These are phyloP conservation scores for Ypsolopha scabrella DNA, from an alignment of 2,888 invertebrate species.

Conservation along the genomic window DNA sequence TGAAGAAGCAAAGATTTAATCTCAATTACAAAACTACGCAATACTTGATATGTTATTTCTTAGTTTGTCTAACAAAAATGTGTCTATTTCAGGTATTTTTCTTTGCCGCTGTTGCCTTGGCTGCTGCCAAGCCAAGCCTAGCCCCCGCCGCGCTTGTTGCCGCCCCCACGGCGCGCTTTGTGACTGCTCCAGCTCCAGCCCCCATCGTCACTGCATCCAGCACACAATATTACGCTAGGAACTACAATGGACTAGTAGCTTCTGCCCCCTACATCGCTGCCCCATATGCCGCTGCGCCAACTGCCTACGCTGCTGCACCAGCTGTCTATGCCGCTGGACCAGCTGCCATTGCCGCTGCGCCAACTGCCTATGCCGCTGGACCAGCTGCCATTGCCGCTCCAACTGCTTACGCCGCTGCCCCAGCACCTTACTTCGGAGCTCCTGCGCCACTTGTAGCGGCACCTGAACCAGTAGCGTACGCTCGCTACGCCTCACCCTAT, in stretches of 20 bases:
- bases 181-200: conserved; percentile 54
- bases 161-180: conserved; percentile 27
- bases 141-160: conserved; percentile 24
- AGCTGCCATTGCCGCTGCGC: conserved; percentile 22
- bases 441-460: not conserved
- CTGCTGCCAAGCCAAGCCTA: conserved; percentile 38
- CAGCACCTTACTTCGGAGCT: not conserved
- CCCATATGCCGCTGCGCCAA: conserved; percentile 15
- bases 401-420: conserved; percentile 2
- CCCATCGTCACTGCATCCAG: conserved; percentile 75
- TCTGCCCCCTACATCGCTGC: conserved; percentile 45
- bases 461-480: conserved; percentile 2
- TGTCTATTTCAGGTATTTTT: conserved; percentile 37
- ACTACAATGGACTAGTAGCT: conserved; percentile 64
- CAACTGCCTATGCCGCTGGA: conserved; percentile 13
- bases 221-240: conserved; percentile 73
- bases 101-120: conserved; percentile 41
- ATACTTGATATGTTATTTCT: too few species aligned
- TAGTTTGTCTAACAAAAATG: too few species aligned
- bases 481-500: conserved; percentile 18
- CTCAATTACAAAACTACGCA: not conserved
- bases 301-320: conserved; percentile 30
- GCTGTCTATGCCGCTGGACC: conserved; percentile 26
- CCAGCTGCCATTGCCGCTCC: conserved; percentile 20
- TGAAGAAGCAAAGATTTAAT: too few species aligned